Percentiles rank a stretch among this genome's conserved stretches.
Evolutionary conservation across 2,113 vertebrate species (phyloP).

Genomic region (Ctenodactylus gundi): DNA sequence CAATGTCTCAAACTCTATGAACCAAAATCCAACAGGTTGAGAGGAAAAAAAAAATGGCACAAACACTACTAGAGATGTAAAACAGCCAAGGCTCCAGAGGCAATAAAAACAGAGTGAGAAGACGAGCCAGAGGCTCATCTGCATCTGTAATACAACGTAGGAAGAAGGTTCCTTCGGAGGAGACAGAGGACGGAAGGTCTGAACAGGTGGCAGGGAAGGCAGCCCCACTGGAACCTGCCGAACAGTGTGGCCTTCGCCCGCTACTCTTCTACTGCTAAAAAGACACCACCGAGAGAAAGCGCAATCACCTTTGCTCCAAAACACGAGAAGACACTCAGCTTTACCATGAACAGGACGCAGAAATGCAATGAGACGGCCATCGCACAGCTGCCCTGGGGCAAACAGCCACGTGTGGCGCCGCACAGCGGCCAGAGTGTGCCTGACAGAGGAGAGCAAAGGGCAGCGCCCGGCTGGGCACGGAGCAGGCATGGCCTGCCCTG

Average conservation of each 20-base stretch:
- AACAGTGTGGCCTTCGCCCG: too few species aligned
- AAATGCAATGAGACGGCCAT: not conserved
- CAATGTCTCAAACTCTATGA: not conserved
- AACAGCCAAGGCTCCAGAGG: not conserved
- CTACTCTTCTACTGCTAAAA: too few species aligned
- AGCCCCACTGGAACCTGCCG: too few species aligned
- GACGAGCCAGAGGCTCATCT: not conserved
- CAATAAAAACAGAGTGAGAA: conserved; percentile 1
- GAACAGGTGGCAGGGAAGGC: not conserved
- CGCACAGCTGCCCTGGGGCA: not conserved
- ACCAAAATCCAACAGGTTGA: not conserved
- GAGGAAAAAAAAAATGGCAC: not conserved
- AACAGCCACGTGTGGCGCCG: not conserved
- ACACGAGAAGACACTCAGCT: not conserved
- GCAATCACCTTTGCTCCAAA: not conserved
- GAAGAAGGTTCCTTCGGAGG: not conserved
- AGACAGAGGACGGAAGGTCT: not conserved
- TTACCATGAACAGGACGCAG: not conserved
- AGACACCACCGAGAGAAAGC: not conserved
- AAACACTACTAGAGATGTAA: not conserved
- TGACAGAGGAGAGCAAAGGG: too few species aligned
- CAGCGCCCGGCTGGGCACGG: too few species aligned
- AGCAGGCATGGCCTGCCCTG: too few species aligned
- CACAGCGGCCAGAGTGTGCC: too few species aligned
- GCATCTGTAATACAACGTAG: not conserved